These are phyloP conservation scores for Tinamus major DNA, from an alignment of 2,797 vertebrate species.

Conservation along the genomic window DNA sequence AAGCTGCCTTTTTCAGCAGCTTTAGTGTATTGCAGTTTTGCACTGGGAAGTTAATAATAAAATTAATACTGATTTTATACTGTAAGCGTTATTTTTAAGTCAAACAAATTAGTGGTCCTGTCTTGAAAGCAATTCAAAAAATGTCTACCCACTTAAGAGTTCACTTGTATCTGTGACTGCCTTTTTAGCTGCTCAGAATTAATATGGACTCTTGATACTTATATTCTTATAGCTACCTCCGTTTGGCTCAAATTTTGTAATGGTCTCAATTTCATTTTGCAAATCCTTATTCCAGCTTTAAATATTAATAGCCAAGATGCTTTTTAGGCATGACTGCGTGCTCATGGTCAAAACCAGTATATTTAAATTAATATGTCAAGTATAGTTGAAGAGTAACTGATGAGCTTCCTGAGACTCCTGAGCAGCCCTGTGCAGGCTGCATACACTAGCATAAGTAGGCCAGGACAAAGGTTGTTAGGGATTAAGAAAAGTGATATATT, in stretches of 20 bases:
- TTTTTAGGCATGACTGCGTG: not conserved
- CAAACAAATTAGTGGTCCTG: not conserved
- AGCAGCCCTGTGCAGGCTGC: not conserved
- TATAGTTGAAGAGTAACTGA: not conserved
- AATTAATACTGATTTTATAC: not conserved
- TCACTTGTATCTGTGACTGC: not conserved
- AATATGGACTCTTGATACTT: not conserved
- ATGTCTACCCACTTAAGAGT: not conserved
- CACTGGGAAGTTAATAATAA: not conserved
- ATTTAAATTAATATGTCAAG: not conserved
- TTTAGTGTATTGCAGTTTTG: constrained; percentile 8
- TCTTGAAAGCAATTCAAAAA: constrained; percentile 1
- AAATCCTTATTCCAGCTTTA: constrained; percentile 7
- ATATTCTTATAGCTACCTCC: not conserved
- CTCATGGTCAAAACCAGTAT: not conserved
- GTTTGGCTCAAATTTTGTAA: not conserved
- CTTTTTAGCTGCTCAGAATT: not conserved
- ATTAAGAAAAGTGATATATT: not conserved
- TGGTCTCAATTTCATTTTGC: not conserved
- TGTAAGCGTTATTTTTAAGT: constrained; percentile 6
- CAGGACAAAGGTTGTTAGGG: not conserved
- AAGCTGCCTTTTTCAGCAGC: constrained; percentile 4
- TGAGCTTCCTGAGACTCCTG: not conserved
- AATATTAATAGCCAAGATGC: not conserved
- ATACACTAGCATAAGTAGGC: not conserved